Evolutionary conservation across 2,888 invertebrate species (phyloP).

Genomic region (Dermolepida albohirtum): DNA sequence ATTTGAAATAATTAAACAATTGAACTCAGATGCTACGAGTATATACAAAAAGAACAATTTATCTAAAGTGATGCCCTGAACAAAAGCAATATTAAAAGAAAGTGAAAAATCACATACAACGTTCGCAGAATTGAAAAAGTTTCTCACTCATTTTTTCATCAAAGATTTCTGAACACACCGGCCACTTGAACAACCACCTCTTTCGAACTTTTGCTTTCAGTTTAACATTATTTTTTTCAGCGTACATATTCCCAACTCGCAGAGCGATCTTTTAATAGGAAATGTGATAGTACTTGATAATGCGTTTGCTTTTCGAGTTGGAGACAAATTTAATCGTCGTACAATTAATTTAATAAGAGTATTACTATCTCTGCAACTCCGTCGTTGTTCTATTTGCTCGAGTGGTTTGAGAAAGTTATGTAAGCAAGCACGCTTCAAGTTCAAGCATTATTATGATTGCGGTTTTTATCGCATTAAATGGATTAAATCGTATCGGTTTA

Average conservation of each 20-base stretch:
- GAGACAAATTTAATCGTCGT: neutral
- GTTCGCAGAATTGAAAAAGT: slow-evolving; percentile 28
- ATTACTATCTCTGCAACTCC: neutral
- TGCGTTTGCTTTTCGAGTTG: neutral
- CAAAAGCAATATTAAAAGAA: no score
- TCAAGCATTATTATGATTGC: slow-evolving; percentile 26
- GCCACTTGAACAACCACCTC: slow-evolving; percentile 8
- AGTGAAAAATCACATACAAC: neutral
- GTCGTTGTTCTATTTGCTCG: slow-evolving; percentile 21
- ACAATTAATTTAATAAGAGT: slow-evolving; percentile 6
- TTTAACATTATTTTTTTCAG: neutral
- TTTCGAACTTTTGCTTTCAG: slow-evolving; percentile 2
- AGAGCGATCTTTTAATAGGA: slow-evolving; percentile 17
- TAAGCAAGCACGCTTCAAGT: slow-evolving; percentile 11
- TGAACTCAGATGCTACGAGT: no score
- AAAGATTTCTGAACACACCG: neutral
- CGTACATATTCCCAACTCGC: neutral
- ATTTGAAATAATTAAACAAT: no score
- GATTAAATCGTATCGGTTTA: slow-evolving; percentile 27
- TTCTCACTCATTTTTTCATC: neutral
- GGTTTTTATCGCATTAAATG: slow-evolving; percentile 12
- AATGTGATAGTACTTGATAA: neutral
- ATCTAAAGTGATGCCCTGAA: no score
- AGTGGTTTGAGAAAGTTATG: slow-evolving; percentile 12
- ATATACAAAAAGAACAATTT: no score